Conservation (phyloP, 2,888 invertebrate genomes). For the Drosophila robusta region DNA sequence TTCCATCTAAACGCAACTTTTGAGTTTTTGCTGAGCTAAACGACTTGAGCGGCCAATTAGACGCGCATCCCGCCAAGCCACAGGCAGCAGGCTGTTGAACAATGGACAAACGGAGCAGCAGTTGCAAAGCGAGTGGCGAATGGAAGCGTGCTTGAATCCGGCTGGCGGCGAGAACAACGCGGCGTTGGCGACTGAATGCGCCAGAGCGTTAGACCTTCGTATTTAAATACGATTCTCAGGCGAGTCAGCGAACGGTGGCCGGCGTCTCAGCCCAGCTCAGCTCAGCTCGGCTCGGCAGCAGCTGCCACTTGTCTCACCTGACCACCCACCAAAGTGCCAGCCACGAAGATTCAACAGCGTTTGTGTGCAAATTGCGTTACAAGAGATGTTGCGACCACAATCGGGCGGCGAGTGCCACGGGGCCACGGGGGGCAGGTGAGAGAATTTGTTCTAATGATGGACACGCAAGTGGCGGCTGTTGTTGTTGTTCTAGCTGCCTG, state of each 20-base stretch:
- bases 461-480: slow-evolving; percentile 70
- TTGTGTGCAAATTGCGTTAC: slow-evolving; percentile 82
- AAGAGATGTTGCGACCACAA: slow-evolving; percentile 47
- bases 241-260: slow-evolving; percentile 71
- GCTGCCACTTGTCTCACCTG: slow-evolving; percentile 83
- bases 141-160: slow-evolving; percentile 3
- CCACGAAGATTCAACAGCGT: slow-evolving; percentile 63
- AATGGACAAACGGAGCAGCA: slow-evolving; percentile 12
- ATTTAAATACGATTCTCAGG: slow-evolving; percentile 84
- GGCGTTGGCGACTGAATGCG: slow-evolving; percentile 82
- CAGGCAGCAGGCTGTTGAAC: slow-evolving; percentile 11
- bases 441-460: slow-evolving; percentile 83
- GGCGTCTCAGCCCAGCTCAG: slow-evolving; percentile 40
- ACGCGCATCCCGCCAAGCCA: slow-evolving; percentile 60
- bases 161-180: slow-evolving; percentile 80
- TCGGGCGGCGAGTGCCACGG: background rate
- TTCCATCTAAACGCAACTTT: slow-evolving; percentile 37
- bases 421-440: slow-evolving; percentile 37
- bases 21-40: slow-evolving; percentile 11
- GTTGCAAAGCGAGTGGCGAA: background rate
- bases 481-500: slow-evolving; percentile 29
- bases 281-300: slow-evolving; percentile 23
- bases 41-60: slow-evolving; percentile 39
- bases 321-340: slow-evolving; percentile 83
- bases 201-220: slow-evolving; percentile 77